Evolutionary conservation across 2,888 invertebrate species (phyloP).

Genomic region (Laothoe populi): DNA sequence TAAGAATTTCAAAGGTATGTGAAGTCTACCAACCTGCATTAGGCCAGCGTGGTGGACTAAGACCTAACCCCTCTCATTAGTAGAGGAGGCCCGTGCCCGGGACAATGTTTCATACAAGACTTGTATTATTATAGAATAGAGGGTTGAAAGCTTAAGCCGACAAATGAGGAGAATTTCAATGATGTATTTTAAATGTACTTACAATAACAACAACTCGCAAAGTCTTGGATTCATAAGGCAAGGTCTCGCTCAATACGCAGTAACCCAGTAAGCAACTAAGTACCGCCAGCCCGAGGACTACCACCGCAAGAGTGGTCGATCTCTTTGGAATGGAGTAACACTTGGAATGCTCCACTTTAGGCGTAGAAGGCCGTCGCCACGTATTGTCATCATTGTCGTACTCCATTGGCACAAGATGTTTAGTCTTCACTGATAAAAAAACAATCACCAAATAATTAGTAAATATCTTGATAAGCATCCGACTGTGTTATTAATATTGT

Average conservation of each 20-base stretch:
- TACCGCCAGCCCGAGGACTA: conserved; percentile 74
- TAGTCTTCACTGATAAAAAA: background rate
- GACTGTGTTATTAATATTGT: no score
- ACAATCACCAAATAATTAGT: background rate
- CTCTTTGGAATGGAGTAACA: conserved; percentile 68
- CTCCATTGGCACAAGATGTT: conserved; percentile 54
- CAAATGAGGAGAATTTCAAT: no score
- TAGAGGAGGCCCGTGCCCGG: no score
- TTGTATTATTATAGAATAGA: no score
- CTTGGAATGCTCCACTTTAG: conserved; percentile 52
- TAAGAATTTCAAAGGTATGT: no score
- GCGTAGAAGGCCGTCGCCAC: conserved; percentile 66
- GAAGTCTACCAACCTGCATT: no score
- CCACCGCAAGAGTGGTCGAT: conserved; percentile 70
- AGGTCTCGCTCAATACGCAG: conserved; percentile 75
- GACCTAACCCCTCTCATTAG: no score
- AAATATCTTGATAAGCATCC: background rate
- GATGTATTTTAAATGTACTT: conserved; percentile 43
- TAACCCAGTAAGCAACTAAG: conserved; percentile 79
- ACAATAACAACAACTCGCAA: conserved; percentile 73
- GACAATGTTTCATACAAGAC: no score
- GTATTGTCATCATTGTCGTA: conserved; percentile 74
- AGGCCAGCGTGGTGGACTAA: no score
- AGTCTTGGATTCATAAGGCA: conserved; percentile 78
- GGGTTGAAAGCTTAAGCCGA: no score